phyloP scores from a whole-genome alignment of 2,888 invertebrate genomes.

The Leucophenga maculata region DNA sequence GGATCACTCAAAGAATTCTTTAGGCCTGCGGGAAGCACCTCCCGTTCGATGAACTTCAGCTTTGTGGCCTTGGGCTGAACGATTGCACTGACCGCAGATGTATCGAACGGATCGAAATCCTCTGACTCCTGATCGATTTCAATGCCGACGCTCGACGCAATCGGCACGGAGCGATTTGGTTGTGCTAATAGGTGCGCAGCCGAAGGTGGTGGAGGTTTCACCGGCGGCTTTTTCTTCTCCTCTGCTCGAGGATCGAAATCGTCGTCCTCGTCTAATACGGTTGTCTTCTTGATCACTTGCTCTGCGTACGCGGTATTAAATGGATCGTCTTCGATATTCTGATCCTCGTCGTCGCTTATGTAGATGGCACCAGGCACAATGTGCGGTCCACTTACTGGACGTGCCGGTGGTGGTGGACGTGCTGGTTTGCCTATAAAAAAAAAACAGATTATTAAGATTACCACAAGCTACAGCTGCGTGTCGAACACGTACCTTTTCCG shows the following conservation, averaged over 20 bases:
- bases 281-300: conserved; percentile 77
- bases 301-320: conserved; percentile 90
- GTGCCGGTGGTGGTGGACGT: conserved; percentile 70
- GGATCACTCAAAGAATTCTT: conserved; percentile 79
- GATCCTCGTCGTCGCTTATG: conserved; percentile 74
- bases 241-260: conserved; percentile 79
- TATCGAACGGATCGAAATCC: conserved; percentile 89
- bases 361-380: conserved; percentile 64
- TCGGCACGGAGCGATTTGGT: conserved; percentile 76
- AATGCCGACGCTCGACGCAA: conserved; percentile 76
- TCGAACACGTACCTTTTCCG: conserved; percentile 31
- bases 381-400: conserved; percentile 67
- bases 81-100: conserved; percentile 81
- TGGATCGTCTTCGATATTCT: conserved; percentile 78
- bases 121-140: conserved; percentile 72
- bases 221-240: conserved; percentile 69
- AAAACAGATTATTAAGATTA: not conserved
- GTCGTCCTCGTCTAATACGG: conserved; percentile 69
- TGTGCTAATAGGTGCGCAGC: conserved; percentile 45
- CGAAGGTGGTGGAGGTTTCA: conserved; percentile 44
- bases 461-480: not conserved
- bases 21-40: conserved; percentile 77
- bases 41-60: conserved; percentile 84
- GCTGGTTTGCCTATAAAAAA: conserved; percentile 61
- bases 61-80: conserved; percentile 85